These are phyloP conservation scores for Brachynemurus nebulosus DNA, from an alignment of 2,888 invertebrate genomes.

Conservation along the genomic window DNA sequence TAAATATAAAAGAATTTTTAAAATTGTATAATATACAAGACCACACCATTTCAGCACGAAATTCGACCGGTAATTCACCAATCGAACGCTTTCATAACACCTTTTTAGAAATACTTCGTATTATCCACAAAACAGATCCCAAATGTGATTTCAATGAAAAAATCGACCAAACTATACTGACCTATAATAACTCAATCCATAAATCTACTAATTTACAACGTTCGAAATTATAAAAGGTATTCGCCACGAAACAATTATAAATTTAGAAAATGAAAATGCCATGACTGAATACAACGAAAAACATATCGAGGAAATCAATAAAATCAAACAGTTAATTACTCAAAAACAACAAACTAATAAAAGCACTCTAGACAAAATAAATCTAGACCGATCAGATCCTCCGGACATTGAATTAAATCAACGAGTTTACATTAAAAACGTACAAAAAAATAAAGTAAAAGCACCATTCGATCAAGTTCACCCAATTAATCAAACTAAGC, in stretches of 20 bases:
- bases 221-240: neutral
- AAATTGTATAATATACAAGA: conserved; percentile 16
- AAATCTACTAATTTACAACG: neutral
- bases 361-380: neutral
- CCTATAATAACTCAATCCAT: neutral
- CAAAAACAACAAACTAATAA: neutral
- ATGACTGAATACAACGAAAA: neutral
- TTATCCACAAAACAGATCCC: neutral
- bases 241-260: neutral
- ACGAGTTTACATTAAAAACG: neutral
- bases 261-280: neutral
- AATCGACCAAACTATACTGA: neutral
- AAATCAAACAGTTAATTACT: neutral
- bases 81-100: conserved; percentile 17
- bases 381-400: neutral
- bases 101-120: conserved; percentile 3
- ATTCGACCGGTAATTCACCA: conserved; percentile 15
- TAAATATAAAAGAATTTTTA: conserved; percentile 14
- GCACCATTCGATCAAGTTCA: neutral
- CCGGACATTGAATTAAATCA: neutral
- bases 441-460: neutral
- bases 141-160: neutral
- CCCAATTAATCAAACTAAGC: neutral
- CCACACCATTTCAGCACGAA: conserved; percentile 14
- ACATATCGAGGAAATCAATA: neutral